Evolutionary conservation across 2,888 invertebrate genomes (phyloP).

Genomic region (Drosophila sordidula): DNA sequence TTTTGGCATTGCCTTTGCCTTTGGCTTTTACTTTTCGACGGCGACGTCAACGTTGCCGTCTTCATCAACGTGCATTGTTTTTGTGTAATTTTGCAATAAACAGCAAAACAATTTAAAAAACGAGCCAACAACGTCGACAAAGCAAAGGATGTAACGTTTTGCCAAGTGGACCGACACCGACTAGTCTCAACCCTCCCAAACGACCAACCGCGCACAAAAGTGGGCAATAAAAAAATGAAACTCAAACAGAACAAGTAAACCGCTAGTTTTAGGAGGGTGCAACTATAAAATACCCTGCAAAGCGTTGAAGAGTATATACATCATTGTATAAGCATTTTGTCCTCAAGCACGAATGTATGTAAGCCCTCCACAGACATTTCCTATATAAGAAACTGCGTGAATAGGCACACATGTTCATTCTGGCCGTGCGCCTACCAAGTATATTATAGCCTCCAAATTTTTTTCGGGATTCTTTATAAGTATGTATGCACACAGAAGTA

Average conservation of each 20-base stretch:
- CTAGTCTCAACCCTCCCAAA: slow-evolving; percentile 22
- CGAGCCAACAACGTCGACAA: slow-evolving; percentile 60
- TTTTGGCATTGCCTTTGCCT: slow-evolving; percentile 51
- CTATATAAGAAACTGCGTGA: not conserved
- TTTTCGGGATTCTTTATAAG: slow-evolving; percentile 30
- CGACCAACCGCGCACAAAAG: slow-evolving; percentile 34
- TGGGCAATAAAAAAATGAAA: slow-evolving; percentile 63
- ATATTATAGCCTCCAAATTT: not conserved
- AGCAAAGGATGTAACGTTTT: slow-evolving; percentile 79
- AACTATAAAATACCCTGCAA: slow-evolving; percentile 17
- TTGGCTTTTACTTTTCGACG: slow-evolving; percentile 44
- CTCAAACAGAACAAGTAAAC: slow-evolving; percentile 29
- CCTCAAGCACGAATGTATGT: not conserved
- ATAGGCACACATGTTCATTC: too few relatives aligned
- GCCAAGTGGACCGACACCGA: slow-evolving; percentile 73
- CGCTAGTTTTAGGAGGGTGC: not conserved
- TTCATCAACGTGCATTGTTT: slow-evolving; percentile 79
- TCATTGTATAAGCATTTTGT: too few relatives aligned
- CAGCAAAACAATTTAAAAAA: slow-evolving; percentile 80
- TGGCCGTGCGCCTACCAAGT: too few relatives aligned
- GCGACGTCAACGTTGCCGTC: slow-evolving; percentile 66
- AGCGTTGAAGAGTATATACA: not conserved
- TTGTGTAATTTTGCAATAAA: slow-evolving; percentile 82
- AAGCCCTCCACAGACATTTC: not conserved
- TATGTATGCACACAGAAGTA: slow-evolving; percentile 30